A percentile compares a stretch with the other conserved stretches of the same genome.
These are phyloP conservation scores for Araneus ventricosus DNA, from an alignment of 1,140 invertebrate genomes.

Conservation along the genomic window DNA sequence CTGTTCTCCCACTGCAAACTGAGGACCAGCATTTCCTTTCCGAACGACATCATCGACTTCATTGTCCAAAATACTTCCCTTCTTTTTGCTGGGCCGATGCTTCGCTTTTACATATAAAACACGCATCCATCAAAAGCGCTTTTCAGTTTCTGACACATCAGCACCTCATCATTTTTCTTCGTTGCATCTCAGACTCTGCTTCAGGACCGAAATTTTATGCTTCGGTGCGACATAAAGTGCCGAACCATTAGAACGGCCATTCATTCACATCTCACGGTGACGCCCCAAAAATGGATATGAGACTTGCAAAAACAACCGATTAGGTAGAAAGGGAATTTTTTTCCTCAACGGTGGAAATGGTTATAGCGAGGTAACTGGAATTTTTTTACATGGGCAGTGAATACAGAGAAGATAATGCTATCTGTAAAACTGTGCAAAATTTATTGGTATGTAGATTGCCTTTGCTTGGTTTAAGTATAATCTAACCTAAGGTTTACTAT, in stretches of 20 bases:
- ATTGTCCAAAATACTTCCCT: constrained; percentile 32
- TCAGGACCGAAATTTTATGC: constrained; percentile 36
- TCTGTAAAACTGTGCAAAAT: no score
- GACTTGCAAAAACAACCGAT: neutral
- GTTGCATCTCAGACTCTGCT: constrained; percentile 11
- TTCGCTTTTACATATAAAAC: constrained; percentile 71
- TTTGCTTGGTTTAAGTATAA: no score
- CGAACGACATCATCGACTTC: neutral
- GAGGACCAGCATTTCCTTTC: neutral
- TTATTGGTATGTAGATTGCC: no score
- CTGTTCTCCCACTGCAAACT: neutral
- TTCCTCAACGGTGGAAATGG: neutral
- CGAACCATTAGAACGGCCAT: constrained; percentile 29
- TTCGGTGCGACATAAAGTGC: constrained; percentile 37
- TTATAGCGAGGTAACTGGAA: neutral
- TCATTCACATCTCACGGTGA: neutral
- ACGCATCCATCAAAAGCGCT: constrained; percentile 59
- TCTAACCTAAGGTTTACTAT: no score
- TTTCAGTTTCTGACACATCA: constrained; percentile 65
- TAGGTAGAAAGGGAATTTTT: neutral
- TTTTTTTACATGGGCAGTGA: neutral
- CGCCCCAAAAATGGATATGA: neutral
- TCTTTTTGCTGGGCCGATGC: neutral
- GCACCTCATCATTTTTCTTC: constrained; percentile 69
- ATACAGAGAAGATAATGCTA: neutral